These are phyloP conservation scores for Tinamus guttatus DNA, from an alignment of 2,113 vertebrate species.

Conservation along the genomic window DNA sequence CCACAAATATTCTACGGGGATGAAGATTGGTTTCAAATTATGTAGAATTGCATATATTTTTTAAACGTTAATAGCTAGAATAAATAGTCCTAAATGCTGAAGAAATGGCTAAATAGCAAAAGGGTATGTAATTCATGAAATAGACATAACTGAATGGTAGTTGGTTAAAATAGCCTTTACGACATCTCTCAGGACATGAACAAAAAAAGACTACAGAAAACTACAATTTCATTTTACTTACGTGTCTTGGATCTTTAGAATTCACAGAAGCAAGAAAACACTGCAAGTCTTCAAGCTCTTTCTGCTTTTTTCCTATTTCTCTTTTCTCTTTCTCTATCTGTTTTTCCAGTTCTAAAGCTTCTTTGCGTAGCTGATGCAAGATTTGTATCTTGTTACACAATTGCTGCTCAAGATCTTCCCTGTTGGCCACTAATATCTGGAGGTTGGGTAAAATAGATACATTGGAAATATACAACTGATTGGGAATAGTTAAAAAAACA, in stretches of 20 bases:
- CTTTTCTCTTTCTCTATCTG: constrained; percentile 78
- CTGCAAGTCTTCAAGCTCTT: constrained; percentile 77
- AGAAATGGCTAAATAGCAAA: background rate
- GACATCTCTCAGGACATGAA: background rate
- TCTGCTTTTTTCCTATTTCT: constrained; percentile 75
- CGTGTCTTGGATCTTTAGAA: constrained; percentile 79
- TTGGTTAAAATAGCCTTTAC: background rate
- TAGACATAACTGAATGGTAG: rapidly evolving
- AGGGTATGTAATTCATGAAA: background rate
- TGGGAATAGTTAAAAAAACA: background rate
- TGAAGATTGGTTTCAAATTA: background rate
- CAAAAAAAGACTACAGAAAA: background rate
- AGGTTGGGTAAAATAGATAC: background rate
- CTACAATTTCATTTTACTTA: constrained; percentile 69
- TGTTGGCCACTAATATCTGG: constrained; percentile 81
- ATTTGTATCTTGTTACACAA: constrained; percentile 76
- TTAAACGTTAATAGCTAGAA: background rate
- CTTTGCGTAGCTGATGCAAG: constrained; percentile 75
- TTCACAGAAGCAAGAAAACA: constrained; percentile 66
- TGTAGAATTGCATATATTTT: background rate
- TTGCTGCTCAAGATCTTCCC: constrained; percentile 77
- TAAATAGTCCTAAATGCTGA: background rate
- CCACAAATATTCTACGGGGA: background rate
- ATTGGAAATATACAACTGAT: background rate
- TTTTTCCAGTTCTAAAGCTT: constrained; percentile 79